Evolutionary conservation across 1,140 invertebrate genomes (phyloP).

Genomic region (Diachasmimorpha longicaudata): DNA sequence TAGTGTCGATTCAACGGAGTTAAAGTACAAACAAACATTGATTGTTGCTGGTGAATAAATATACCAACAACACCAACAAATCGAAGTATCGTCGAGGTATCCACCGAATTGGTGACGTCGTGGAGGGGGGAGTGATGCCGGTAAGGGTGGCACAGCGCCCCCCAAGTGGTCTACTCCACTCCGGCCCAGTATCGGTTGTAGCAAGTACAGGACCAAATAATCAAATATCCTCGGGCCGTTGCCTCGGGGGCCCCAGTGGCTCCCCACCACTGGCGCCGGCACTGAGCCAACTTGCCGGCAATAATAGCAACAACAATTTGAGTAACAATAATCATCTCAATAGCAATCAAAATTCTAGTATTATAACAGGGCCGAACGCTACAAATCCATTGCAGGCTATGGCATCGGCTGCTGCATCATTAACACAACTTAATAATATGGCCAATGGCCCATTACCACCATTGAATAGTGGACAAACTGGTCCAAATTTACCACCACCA

Average conservation of each 20-base stretch:
- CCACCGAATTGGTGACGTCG: conserved; percentile 48
- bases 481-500: conserved; percentile 51
- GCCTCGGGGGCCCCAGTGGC: conserved; percentile 54
- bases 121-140: conserved; percentile 64
- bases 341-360: background rate
- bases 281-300: conserved; percentile 28
- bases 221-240: conserved; percentile 49
- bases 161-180: conserved; percentile 62
- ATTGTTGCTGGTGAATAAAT: no score
- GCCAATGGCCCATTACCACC: conserved; percentile 58
- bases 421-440: conserved; percentile 60
- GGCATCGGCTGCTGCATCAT: conserved; percentile 57
- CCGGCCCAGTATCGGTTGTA: conserved; percentile 55
- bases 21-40: no score
- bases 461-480: conserved; percentile 46
- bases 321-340: conserved; percentile 14
- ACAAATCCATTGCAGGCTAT: conserved; percentile 57
- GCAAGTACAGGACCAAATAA: conserved; percentile 41
- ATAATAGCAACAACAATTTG: conserved; percentile 22
- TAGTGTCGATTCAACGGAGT: no score
- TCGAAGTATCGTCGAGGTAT: conserved; percentile 32
- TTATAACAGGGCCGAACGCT: conserved; percentile 28
- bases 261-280: conserved; percentile 54
- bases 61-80: no score
- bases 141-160: conserved; percentile 63